Conservation (phyloP, 53 echinoderm and acorn worm species). For the Astropecten irregularis region DNA sequence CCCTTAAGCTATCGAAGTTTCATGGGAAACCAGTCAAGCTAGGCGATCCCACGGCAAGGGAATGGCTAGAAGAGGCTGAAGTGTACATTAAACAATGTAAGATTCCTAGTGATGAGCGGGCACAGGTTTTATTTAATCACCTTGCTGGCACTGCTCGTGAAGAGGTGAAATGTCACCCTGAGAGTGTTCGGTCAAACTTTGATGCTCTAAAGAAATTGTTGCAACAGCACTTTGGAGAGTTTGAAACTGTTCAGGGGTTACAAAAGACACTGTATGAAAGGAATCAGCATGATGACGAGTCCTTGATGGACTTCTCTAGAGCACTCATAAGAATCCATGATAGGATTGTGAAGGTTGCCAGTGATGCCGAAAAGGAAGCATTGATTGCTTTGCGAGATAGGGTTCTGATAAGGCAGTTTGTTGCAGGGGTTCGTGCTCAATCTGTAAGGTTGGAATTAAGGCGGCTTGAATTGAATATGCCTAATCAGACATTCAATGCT, state of each 20-base stretch:
- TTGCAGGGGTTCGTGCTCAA: neutral
- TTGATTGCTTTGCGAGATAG: neutral
- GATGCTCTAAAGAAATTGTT: neutral
- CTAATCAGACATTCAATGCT: neutral
- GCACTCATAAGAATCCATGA: neutral
- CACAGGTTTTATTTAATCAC: conserved; percentile 14
- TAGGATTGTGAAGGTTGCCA: neutral
- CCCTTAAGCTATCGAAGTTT: conserved; percentile 8
- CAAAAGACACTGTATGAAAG: neutral
- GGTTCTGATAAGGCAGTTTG: conserved; percentile 5
- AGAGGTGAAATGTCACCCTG: neutral
- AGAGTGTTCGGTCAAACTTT: neutral
- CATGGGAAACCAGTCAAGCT: neutral
- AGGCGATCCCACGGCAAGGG: conserved; percentile 2
- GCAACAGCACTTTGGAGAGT: neutral
- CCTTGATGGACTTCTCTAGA: neutral
- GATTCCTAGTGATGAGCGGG: neutral
- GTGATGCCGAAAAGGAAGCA: neutral
- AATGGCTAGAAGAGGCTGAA: conserved; percentile 36
- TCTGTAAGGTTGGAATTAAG: neutral
- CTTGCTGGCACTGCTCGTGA: neutral
- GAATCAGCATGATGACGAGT: neutral
- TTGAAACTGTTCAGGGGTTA: neutral
- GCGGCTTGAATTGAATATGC: neutral
- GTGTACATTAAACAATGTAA: neutral